A percentile compares a stretch with the other conserved stretches of the same genome.
Evolutionary conservation across 2,797 vertebrate species (phyloP).

Genomic region (Manis pentadactyla): DNA sequence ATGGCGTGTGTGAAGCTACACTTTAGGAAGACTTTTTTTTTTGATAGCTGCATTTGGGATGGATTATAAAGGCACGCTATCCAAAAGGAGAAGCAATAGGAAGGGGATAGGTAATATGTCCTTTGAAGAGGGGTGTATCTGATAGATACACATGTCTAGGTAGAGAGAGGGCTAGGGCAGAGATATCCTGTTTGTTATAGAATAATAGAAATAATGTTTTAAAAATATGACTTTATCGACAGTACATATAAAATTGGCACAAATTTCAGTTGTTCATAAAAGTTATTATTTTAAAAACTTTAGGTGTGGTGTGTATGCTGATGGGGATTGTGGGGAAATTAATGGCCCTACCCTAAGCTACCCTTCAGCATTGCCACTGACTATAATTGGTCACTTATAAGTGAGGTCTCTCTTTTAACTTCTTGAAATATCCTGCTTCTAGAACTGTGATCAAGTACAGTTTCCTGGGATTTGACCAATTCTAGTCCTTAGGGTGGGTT

Average conservation of each 20-base stretch:
- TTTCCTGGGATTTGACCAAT: neutral
- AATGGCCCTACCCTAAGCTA: neutral
- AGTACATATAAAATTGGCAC: neutral
- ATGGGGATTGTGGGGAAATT: neutral
- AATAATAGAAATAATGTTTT: neutral
- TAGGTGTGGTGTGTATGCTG: neutral
- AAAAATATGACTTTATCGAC: neutral
- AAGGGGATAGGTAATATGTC: neutral
- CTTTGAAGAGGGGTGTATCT: neutral
- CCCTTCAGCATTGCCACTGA: neutral
- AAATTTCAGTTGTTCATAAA: neutral
- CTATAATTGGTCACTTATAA: neutral
- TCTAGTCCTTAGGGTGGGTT: neutral
- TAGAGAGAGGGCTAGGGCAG: neutral
- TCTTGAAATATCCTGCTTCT: neutral
- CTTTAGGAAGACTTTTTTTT: neutral
- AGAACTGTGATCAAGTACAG: neutral
- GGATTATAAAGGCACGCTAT: neutral
- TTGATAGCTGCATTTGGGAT: no score
- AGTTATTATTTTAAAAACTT: neutral
- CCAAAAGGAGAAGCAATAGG: neutral
- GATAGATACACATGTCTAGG: neutral
- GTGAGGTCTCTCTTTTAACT: neutral
- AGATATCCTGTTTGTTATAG: neutral
- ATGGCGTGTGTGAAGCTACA: neutral